phyloP scores from a whole-genome alignment of 37 sponge, comb jelly and placozoan species.

The Halichondria panicea region DNA sequence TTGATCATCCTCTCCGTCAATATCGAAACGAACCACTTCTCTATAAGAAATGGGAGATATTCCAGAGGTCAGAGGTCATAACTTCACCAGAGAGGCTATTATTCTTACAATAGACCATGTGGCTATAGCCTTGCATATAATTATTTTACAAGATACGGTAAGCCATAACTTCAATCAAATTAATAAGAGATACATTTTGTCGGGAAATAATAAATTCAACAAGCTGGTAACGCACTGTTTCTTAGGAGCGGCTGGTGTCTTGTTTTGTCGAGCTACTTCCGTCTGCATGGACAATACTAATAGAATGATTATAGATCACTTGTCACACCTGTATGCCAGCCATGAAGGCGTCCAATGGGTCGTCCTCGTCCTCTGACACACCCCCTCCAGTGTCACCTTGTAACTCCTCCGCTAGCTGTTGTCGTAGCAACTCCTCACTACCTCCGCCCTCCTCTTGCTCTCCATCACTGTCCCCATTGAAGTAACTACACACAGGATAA shows the following conservation, averaged over 20 bases:
- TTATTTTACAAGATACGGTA: too few relatives aligned
- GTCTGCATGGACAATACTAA: not conserved
- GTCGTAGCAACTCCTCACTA: conserved; percentile 14
- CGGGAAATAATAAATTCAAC: not conserved
- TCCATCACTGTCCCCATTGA: conserved; percentile 35
- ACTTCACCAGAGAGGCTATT: too few relatives aligned
- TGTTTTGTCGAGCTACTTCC: too few relatives aligned
- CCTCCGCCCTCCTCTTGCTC: conserved; percentile 27
- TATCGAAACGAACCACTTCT: conserved; percentile 82
- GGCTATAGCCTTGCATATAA: too few relatives aligned
- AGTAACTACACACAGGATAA: conserved; percentile 12
- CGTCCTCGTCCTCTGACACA: conserved; percentile 67
- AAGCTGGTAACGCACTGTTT: not conserved
- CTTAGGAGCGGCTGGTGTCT: too few relatives aligned
- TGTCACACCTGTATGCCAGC: conserved; percentile 80
- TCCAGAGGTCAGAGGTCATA: not conserved
- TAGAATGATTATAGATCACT: not conserved
- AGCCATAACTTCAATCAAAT: conserved; percentile 11
- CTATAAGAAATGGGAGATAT: not conserved
- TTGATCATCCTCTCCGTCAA: conserved; percentile 97
- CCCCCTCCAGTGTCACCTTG: not conserved
- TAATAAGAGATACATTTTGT: not conserved
- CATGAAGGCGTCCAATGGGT: conserved; percentile 99
- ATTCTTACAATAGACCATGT: too few relatives aligned
- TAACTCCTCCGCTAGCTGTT: conserved; percentile 21